Evolutionary conservation across 2,888 invertebrate species (phyloP), one percentile per base, ranked within the genome.

Genomic region (Cyaniris semiargus): DNA sequence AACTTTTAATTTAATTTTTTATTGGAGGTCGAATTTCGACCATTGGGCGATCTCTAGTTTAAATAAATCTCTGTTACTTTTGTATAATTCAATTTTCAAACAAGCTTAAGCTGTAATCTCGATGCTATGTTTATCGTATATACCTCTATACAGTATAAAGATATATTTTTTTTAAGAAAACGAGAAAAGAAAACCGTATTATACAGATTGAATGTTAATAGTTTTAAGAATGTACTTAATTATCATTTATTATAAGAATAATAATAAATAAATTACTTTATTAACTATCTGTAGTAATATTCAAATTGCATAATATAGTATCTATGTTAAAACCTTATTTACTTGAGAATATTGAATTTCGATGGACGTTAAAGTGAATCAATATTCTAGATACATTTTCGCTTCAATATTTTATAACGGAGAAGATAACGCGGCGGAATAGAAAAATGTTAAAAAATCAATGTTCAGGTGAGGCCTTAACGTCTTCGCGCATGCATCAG

Each of bases 391-490:
- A 66, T 66, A 66, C 5, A 66, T 58, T 58, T 58, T 58, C 7
- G 21, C 58, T 70, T 18, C 18, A 7, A 70, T 27, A 90, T 91
- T 90, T 91, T 91, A 91, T 90, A 89, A 91, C n/a, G n/a, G n/a
- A 91, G 81, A 87, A 85, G 87, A 87, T 87, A 86, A 85, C 85
- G 88, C 89, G 60, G 71, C 78, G 78, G 81, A 74, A 80, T 80
- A 77, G 80, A 80, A 81, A 81, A 83, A 82, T 80, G 81, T 83
- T 79, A 81, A 83, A 83, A 84, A 89, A 90, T 89, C 90, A 90
- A 90, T 90, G 90, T 88, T 87, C 88, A 85, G 85, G 85, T 84
- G 78, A 84, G 84, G 84, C 87, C 86, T 88, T 88, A 86, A 87
- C 82, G 84, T 81, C 83, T 76, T 85, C 84, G 79, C 79, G 83